Evolutionary conservation across 2,113 vertebrate genomes (phyloP).

Genomic region (Bujurquina vittata): DNA sequence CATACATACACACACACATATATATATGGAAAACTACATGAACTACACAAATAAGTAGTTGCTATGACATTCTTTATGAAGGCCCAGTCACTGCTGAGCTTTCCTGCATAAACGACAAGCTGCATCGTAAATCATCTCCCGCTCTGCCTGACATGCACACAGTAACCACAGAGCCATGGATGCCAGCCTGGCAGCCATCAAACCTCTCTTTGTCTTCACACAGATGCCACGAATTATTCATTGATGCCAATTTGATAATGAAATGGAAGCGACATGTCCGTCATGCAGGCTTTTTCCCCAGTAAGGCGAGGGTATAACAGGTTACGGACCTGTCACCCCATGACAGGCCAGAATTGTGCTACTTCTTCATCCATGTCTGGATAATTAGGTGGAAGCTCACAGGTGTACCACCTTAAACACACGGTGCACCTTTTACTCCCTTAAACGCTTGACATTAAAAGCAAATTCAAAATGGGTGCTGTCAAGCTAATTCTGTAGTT

Average conservation of each 20-base stretch:
- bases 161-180: slow-evolving; percentile 22
- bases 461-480: slow-evolving; percentile 1
- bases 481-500: slow-evolving; percentile 9
- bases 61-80: slow-evolving; percentile 18
- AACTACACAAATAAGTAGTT: slow-evolving; percentile 49
- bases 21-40: slow-evolving; percentile 4
- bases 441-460: not conserved
- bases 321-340: slow-evolving; percentile 30
- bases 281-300: not conserved
- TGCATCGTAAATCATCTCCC: slow-evolving; percentile 53
- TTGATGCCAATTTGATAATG: slow-evolving; percentile 62
- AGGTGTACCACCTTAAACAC: slow-evolving; percentile 24
- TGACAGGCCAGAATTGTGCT: slow-evolving; percentile 10
- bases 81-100: slow-evolving; percentile 22
- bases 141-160: slow-evolving; percentile 18
- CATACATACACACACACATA: too few relatives aligned
- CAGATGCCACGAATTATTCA: slow-evolving; percentile 66
- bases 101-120: slow-evolving; percentile 22
- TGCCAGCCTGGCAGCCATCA: slow-evolving; percentile 38
- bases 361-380: slow-evolving; percentile 16
- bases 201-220: slow-evolving; percentile 50
- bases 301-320: slow-evolving; percentile 16
- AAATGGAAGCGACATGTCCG: slow-evolving; percentile 40
- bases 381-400: slow-evolving; percentile 23
- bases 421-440: slow-evolving; percentile 11